phyloP scores from a whole-genome alignment of 1,140 invertebrate species.

The Himalopsyche phryganea region DNA sequence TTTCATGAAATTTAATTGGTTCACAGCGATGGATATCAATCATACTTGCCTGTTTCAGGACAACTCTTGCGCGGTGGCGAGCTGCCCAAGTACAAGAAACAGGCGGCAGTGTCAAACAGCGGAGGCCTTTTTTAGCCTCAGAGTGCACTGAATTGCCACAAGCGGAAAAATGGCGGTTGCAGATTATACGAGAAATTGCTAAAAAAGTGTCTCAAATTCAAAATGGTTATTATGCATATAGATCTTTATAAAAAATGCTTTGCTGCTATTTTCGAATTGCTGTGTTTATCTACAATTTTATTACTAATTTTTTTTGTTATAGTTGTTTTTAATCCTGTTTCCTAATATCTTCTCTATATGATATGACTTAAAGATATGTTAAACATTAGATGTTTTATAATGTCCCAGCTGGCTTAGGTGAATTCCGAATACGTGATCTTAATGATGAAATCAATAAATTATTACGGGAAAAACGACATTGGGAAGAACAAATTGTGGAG shows the following conservation, averaged over 20 bases:
- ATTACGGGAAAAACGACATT: constrained; percentile 90
- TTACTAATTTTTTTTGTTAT: too few relatives aligned
- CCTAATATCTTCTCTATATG: too few relatives aligned
- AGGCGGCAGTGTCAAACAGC: constrained; percentile 69
- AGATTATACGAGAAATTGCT: constrained; percentile 95
- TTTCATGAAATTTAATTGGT: too few relatives aligned
- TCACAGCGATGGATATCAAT: too few relatives aligned
- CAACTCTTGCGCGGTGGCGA: constrained; percentile 91
- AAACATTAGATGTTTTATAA: too few relatives aligned
- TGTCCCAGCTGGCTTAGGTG: constrained; percentile 86
- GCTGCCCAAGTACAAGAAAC: constrained; percentile 87
- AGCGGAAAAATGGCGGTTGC: constrained; percentile 92
- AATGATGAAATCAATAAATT: constrained; percentile 99
- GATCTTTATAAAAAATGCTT: too few relatives aligned
- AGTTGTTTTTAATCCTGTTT: too few relatives aligned
- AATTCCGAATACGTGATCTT: constrained; percentile 95
- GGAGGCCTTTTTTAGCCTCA: constrained; percentile 88
- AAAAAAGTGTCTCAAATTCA: constrained; percentile 99
- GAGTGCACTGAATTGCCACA: constrained; percentile 87
- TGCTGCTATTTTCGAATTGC: too few relatives aligned
- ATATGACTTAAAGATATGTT: too few relatives aligned
- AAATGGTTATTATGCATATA: constrained; percentile 64
- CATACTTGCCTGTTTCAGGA: constrained; percentile 77
- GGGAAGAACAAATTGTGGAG: constrained; percentile 95
- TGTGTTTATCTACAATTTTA: too few relatives aligned